Conservation (phyloP, 2,113 vertebrate genomes). For the Lipophrys pholis region DNA sequence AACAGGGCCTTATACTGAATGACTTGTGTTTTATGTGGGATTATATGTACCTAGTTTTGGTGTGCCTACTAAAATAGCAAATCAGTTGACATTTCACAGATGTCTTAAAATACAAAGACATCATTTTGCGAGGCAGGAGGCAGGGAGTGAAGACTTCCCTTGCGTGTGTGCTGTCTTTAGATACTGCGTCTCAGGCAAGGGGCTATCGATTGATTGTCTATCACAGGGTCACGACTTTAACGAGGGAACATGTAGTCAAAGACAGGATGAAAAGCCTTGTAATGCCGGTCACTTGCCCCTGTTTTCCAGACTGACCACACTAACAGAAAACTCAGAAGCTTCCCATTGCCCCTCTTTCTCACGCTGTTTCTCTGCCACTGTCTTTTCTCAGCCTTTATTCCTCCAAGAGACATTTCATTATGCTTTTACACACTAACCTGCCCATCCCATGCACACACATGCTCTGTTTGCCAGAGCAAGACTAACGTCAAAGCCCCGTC, state of each 20-base stretch:
- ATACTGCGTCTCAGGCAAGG: slow-evolving; percentile 50
- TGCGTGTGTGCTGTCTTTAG: slow-evolving; percentile 33
- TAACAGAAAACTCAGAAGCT: slow-evolving; percentile 19
- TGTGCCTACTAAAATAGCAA: slow-evolving; percentile 15
- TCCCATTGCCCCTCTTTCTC: background rate
- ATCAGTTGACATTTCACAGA: slow-evolving; percentile 32
- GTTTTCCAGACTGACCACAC: slow-evolving; percentile 23
- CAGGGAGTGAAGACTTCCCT: slow-evolving; percentile 29
- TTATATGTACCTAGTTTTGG: background rate
- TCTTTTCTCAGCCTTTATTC: background rate
- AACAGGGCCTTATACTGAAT: background rate
- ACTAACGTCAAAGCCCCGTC: slow-evolving; percentile 22
- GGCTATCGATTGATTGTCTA: slow-evolving; percentile 70
- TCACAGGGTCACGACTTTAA: slow-evolving; percentile 57
- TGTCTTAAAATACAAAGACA: slow-evolving; percentile 18
- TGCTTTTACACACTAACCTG: background rate
- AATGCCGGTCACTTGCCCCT: slow-evolving; percentile 34
- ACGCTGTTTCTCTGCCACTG: background rate
- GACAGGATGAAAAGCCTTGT: slow-evolving; percentile 54
- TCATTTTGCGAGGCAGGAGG: slow-evolving; percentile 41
- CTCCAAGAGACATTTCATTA: background rate
- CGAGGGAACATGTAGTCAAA: slow-evolving; percentile 41
- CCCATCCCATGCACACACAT: background rate
- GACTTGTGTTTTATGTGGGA: background rate
- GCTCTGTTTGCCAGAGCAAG: slow-evolving; percentile 3